phyloP scores from a whole-genome alignment of 64 coral and sea anemone genomes.

The Actinia tenebrosa region DNA sequence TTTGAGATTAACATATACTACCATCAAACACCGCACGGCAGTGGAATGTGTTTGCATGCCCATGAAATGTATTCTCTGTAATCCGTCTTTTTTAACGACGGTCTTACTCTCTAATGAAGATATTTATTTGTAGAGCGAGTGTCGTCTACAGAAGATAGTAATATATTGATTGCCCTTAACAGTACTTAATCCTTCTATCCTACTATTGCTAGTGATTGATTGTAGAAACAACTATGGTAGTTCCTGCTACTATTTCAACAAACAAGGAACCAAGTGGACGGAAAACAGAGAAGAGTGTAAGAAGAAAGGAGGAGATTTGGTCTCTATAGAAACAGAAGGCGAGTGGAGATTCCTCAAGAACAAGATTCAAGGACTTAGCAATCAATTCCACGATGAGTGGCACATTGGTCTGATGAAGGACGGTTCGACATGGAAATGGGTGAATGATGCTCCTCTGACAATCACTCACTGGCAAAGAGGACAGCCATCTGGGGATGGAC shows the following conservation, averaged over 20 bases:
- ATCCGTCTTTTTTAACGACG: too few species aligned
- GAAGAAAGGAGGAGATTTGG: constrained; percentile 9
- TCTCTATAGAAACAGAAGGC: constrained; percentile 34
- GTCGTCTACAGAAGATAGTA: too few species aligned
- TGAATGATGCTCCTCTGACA: background rate
- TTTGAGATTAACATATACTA: too few species aligned
- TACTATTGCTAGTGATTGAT: too few species aligned
- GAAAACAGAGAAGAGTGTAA: constrained; percentile 11
- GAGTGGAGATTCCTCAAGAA: constrained; percentile 14
- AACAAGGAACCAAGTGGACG: constrained; percentile 6
- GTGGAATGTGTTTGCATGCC: too few species aligned
- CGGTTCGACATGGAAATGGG: constrained; percentile 33
- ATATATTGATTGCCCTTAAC: too few species aligned
- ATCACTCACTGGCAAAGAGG: constrained; percentile 21
- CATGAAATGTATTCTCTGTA: too few species aligned
- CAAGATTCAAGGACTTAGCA: background rate
- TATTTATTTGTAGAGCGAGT: too few species aligned
- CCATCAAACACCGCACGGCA: too few species aligned
- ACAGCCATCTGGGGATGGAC: constrained; percentile 40
- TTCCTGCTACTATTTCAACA: constrained; percentile 22
- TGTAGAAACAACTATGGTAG: background rate
- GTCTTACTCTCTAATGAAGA: too few species aligned
- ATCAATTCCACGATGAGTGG: background rate
- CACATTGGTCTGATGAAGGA: constrained; percentile 55
- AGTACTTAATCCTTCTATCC: too few species aligned